Evolutionary conservation across 2,888 invertebrate genomes (phyloP), one percentile per base, ranked within the genome.

Genomic region (Mesorhabditis spiculigera): DNA sequence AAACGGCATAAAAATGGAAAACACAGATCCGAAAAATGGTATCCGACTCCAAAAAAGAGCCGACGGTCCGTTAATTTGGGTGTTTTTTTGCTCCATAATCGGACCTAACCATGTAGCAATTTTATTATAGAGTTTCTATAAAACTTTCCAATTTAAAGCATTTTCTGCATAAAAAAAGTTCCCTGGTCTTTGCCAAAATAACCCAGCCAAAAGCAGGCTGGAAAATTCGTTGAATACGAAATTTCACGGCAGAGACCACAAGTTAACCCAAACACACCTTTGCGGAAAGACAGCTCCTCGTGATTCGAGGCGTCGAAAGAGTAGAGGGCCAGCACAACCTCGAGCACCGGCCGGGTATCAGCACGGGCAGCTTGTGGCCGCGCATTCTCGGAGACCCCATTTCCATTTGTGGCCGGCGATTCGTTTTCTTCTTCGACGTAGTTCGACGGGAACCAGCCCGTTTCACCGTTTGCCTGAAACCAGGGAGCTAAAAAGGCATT

Each of bases 401-500:
- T 77, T 66, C 75, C 75, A 42, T 77, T 75, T 13, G 72, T 66
- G 4, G 67, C 68, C 13, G 73, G 58, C 3, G 58, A n/a, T 50
- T 50, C 45, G 43, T 72, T 75, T 45, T 83, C 81, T 71, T 87
- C 87, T 43, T 81, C 82, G 75, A 96, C 96, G 88, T 98, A 98
- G 89, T 98, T 98, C 68, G 95, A 95, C 8, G 98, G 98, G 87
- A 97, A 98, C 98, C 98, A 95, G 41, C 93, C 92, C 43, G 90
- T 90, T 67, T 89, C 88, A 69, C 89, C 85, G 68, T 78, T 77
- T 5, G 64, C 93, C 93, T 73, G 65, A 63, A 69, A 71, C 3
- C 41, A n/a, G 50, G 3, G 62, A 43, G 43, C 66, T 42, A 72
- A 63, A 41, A 62, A 58, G 8, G 42, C 43, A 50, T 16, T 58